Percentiles rank a stretch among this genome's conserved stretches.
phyloP scores from a whole-genome alignment of 23 tunicate species.

The Halocynthia aurantium region DNA sequence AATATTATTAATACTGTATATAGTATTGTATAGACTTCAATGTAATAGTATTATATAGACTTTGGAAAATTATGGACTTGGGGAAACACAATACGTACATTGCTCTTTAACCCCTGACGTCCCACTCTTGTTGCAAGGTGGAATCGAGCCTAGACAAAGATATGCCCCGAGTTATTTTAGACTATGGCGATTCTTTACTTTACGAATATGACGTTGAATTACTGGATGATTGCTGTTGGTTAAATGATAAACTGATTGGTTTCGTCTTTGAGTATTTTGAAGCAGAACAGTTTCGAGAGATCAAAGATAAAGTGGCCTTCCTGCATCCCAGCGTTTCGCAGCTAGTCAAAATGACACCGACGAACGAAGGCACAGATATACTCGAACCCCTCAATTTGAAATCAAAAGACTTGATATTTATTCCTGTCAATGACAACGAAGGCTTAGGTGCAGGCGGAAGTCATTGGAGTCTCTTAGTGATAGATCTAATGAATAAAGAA shows the following conservation, averaged over 20 bases:
- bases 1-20: too few relatives aligned
- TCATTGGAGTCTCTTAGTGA: slow-evolving; percentile 37
- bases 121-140: too few relatives aligned
- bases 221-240: slow-evolving; percentile 44
- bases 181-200: slow-evolving; percentile 48
- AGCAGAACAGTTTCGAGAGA: slow-evolving; percentile 6
- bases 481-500: not conserved
- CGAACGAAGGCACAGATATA: slow-evolving; percentile 18
- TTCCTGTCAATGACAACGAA: slow-evolving; percentile 44
- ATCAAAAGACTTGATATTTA: slow-evolving; percentile 20
- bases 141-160: not conserved
- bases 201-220: slow-evolving; percentile 32
- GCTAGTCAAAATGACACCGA: slow-evolving; percentile 9
- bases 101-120: too few relatives aligned
- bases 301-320: not conserved
- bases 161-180: slow-evolving; percentile 45
- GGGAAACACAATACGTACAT: too few relatives aligned
- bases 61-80: too few relatives aligned
- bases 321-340: slow-evolving; percentile 40
- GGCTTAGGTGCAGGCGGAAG: slow-evolving; percentile 24
- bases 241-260: slow-evolving; percentile 72
- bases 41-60: too few relatives aligned
- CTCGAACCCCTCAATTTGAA: slow-evolving; percentile 17
- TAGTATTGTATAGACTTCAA: too few relatives aligned
- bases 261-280: slow-evolving; percentile 62